A percentile compares a stretch with the other conserved stretches of the same genome.
These are phyloP conservation scores for Helicorthomorpha holstii DNA, from an alignment of 1,140 invertebrate genomes.

Conservation along the genomic window DNA sequence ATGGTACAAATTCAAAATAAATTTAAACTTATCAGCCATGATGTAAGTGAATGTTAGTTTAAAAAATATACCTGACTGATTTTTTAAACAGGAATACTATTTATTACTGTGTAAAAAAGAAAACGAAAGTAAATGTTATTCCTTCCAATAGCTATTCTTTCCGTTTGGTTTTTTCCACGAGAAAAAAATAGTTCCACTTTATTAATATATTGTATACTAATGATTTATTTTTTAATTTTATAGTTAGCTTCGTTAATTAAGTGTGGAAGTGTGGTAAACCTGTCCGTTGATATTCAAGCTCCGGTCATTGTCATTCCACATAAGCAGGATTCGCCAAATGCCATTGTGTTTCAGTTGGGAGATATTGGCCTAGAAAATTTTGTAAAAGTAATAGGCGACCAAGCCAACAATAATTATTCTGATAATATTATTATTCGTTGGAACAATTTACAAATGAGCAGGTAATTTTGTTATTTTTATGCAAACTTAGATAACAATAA, in stretches of 20 bases:
- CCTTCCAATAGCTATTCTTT: neutral
- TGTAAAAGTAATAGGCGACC: conserved; percentile 46
- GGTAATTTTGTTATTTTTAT: conserved; percentile 14
- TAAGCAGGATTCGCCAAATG: conserved; percentile 56
- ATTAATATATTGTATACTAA: no score
- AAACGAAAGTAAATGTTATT: no score
- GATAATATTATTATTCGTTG: conserved; percentile 54
- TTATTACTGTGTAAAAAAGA: no score
- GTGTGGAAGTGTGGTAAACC: no score
- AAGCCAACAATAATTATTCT: no score
- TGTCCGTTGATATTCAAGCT: conserved; percentile 52
- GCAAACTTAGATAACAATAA: neutral
- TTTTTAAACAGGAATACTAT: no score
- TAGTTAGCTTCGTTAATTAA: no score
- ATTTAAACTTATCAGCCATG: no score
- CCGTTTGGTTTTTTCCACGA: neutral
- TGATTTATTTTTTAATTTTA: no score
- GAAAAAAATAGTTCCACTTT: neutral
- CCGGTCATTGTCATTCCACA: conserved; percentile 60
- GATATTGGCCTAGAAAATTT: conserved; percentile 59
- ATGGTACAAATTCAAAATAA: no score
- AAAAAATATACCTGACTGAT: no score
- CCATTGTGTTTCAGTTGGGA: conserved; percentile 60
- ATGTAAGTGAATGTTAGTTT: no score
- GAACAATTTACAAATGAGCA: conserved; percentile 43